Evolutionary conservation across 2,888 invertebrate species (phyloP).

Genomic region (Drosophila macrospina): DNA sequence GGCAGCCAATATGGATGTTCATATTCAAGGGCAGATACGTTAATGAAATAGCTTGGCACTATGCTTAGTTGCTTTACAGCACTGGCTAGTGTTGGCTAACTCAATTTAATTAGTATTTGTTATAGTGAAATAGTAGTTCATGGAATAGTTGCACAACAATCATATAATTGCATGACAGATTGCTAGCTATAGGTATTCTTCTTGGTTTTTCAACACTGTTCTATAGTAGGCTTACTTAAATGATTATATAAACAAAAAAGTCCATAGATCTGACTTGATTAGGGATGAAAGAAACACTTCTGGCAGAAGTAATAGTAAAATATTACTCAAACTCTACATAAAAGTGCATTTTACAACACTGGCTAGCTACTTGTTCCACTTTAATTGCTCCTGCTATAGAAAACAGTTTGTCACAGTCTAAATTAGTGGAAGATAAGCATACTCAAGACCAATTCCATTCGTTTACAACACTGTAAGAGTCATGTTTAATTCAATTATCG

Average conservation of each 20-base stretch:
- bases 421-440: too few relatives aligned
- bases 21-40: background rate
- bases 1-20: background rate
- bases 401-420: background rate
- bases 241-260: background rate
- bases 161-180: too few relatives aligned
- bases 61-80: too few relatives aligned
- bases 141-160: too few relatives aligned
- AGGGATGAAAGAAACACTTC: background rate
- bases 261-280: background rate
- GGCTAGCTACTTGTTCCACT: background rate
- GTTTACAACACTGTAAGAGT: background rate
- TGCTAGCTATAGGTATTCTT: background rate
- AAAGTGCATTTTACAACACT: slow-evolving; percentile 11
- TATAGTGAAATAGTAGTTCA: too few relatives aligned
- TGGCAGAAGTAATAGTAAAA: background rate
- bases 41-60: background rate
- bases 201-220: background rate
- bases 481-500: background rate
- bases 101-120: too few relatives aligned
- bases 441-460: background rate
- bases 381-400: background rate
- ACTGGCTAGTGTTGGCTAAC: too few relatives aligned
- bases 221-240: too few relatives aligned
- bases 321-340: background rate